A percentile compares a stretch with the other conserved stretches of the same genome.
Evolutionary conservation across 2,113 vertebrate genomes (phyloP).

Genomic region (Mirounga angustirostris): DNA sequence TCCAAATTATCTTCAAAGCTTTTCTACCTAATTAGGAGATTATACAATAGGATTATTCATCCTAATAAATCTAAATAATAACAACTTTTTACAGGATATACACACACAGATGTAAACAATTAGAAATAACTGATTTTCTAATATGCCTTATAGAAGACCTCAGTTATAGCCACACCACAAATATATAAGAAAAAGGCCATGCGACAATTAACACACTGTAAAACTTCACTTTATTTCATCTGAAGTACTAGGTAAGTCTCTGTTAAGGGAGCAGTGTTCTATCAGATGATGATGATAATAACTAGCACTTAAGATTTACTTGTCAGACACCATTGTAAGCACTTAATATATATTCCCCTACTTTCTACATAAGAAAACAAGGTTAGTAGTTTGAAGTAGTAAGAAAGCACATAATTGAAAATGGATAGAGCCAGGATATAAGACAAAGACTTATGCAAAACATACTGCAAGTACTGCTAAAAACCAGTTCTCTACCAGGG

Average conservation of each 20-base stretch:
- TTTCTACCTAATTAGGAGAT: constrained; percentile 40
- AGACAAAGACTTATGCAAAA: constrained; percentile 14
- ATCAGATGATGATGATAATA: neutral
- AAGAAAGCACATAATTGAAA: constrained; percentile 19
- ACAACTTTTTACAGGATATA: neutral
- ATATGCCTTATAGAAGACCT: neutral
- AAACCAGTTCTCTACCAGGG: neutral
- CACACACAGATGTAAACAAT: neutral
- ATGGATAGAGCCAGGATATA: neutral
- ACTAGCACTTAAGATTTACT: neutral
- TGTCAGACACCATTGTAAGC: neutral
- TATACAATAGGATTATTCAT: constrained; percentile 33
- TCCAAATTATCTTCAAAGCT: constrained; percentile 42
- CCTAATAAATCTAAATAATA: constrained; percentile 31
- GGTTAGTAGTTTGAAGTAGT: neutral
- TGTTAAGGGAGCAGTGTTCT: neutral
- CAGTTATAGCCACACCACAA: neutral
- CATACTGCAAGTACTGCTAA: neutral
- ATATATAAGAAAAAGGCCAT: neutral
- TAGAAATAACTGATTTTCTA: constrained; percentile 42
- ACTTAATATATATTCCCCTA: neutral
- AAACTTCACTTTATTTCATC: constrained; percentile 15
- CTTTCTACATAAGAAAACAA: constrained; percentile 42
- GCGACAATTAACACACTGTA: neutral
- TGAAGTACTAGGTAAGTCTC: neutral